Evolutionary conservation across 2,113 vertebrate species (phyloP).

Genomic region (Chlorocebus sabaeus): DNA sequence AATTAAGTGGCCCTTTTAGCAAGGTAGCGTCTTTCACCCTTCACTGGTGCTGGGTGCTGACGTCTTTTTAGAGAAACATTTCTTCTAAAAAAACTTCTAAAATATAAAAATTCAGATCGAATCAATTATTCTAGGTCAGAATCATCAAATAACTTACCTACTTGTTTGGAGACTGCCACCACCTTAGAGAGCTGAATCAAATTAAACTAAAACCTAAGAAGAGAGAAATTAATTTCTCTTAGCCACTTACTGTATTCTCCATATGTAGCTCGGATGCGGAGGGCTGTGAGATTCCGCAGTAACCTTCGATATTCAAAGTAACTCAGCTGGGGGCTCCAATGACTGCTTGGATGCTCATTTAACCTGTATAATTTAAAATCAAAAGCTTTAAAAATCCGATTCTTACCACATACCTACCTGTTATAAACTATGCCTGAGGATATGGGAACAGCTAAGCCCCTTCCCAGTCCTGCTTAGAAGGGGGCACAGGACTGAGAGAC

Average conservation of each 20-base stretch:
- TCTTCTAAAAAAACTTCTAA: background rate
- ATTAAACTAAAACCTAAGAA: background rate
- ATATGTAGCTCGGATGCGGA: slow-evolving; percentile 92
- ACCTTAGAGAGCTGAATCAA: background rate
- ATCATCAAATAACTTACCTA: background rate
- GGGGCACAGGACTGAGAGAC: background rate
- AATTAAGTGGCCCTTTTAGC: background rate
- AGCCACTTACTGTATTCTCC: slow-evolving; percentile 89
- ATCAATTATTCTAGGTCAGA: background rate
- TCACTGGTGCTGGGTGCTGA: background rate
- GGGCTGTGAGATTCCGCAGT: slow-evolving; percentile 91
- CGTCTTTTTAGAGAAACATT: background rate
- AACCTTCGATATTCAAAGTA: slow-evolving; percentile 88
- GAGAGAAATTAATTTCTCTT: background rate
- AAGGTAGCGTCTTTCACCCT: background rate
- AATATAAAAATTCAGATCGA: background rate
- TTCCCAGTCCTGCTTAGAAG: background rate
- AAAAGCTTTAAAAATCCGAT: slow-evolving; percentile 2
- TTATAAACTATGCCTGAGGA: background rate
- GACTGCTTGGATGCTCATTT: slow-evolving; percentile 86
- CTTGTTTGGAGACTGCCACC: background rate
- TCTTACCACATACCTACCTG: fast-evolving
- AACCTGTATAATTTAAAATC: slow-evolving; percentile 80
- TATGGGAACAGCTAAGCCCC: background rate
- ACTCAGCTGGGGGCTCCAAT: slow-evolving; percentile 91